Conservation (phyloP, 1,140 invertebrate species). For the Heterodera carotae region DNA sequence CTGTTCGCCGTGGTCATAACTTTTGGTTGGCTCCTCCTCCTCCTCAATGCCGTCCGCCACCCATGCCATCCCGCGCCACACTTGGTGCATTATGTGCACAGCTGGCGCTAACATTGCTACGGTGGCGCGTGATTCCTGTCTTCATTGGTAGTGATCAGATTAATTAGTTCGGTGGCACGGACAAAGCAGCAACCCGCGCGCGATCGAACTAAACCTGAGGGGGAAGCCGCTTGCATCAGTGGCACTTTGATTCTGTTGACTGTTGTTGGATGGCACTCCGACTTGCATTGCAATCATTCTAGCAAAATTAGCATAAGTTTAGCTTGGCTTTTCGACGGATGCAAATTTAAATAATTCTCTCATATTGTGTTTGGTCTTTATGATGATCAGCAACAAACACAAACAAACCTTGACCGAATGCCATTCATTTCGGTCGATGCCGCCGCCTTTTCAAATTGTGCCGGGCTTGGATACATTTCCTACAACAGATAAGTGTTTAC, state of each 20-base stretch:
- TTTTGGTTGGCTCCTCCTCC: conserved; percentile 57
- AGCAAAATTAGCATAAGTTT: neutral
- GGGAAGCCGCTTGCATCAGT: conserved; percentile 34
- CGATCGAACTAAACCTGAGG: conserved; percentile 42
- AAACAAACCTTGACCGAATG: conserved; percentile 60
- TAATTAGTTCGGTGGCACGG: too few relatives aligned
- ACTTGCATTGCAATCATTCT: conserved; percentile 38
- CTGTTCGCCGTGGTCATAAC: conserved; percentile 54
- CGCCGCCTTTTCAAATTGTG: conserved; percentile 20
- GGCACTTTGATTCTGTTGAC: conserved; percentile 20
- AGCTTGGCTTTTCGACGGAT: too few relatives aligned
- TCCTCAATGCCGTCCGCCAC: conserved; percentile 65
- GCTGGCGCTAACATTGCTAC: conserved; percentile 65
- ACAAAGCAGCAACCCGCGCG: neutral
- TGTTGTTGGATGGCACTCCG: neutral
- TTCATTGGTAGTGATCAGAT: conserved; percentile 30
- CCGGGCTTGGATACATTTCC: conserved; percentile 63
- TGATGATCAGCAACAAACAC: conserved; percentile 58
- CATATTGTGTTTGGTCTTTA: conserved; percentile 8
- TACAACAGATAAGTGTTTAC: conserved; percentile 25
- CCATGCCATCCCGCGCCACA: conserved; percentile 66
- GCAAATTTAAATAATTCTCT: neutral
- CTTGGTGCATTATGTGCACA: conserved; percentile 65
- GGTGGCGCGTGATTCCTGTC: conserved; percentile 58
- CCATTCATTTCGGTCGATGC: conserved; percentile 62